Percentiles rank a stretch among this genome's conserved stretches.
phyloP scores from a whole-genome alignment of 2,113 vertebrate genomes.

The Poeciliopsis retropinna region DNA sequence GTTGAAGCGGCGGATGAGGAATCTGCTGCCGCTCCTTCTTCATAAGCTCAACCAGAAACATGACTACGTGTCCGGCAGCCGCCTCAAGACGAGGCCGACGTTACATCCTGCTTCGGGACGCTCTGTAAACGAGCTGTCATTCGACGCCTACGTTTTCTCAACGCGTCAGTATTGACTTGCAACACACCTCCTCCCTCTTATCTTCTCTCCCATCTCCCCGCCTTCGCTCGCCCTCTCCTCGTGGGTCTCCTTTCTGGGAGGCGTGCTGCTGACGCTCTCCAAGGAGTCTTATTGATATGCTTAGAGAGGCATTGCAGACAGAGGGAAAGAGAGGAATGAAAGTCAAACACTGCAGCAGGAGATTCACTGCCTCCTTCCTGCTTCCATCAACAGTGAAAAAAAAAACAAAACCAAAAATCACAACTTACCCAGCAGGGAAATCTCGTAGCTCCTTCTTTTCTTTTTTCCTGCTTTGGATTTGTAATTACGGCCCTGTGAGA shows the following conservation, averaged over 20 bases:
- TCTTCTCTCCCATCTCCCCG: slow-evolving; percentile 6
- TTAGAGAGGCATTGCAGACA: slow-evolving; percentile 64
- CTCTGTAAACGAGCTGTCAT: slow-evolving; percentile 50
- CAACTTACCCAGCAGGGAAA: slow-evolving; percentile 55
- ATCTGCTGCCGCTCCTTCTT: slow-evolving; percentile 47
- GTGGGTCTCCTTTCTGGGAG: slow-evolving; percentile 62
- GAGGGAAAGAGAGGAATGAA: slow-evolving; percentile 46
- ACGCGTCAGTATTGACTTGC: slow-evolving; percentile 34
- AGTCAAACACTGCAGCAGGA: slow-evolving; percentile 59
- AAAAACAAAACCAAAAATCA: slow-evolving; percentile 14
- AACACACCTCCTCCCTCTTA: not conserved
- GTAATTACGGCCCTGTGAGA: slow-evolving; percentile 11
- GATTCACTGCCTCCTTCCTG: slow-evolving; percentile 48
- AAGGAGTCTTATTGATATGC: slow-evolving; percentile 78
- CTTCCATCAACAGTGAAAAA: slow-evolving; percentile 32
- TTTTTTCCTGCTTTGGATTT: slow-evolving; percentile 26
- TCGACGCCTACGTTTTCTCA: slow-evolving; percentile 33
- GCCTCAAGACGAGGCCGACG: slow-evolving; percentile 13
- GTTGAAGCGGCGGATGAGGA: slow-evolving; percentile 30
- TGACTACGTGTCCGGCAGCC: slow-evolving; percentile 29
- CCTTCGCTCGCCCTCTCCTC: slow-evolving; percentile 28
- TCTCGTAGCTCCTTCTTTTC: slow-evolving; percentile 40
- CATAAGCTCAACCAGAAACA: slow-evolving; percentile 30
- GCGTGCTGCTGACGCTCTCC: slow-evolving; percentile 74
- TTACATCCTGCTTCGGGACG: slow-evolving; percentile 9